These are phyloP conservation scores for Dysdera silvatica DNA, from an alignment of 1,140 invertebrate species.

Conservation along the genomic window DNA sequence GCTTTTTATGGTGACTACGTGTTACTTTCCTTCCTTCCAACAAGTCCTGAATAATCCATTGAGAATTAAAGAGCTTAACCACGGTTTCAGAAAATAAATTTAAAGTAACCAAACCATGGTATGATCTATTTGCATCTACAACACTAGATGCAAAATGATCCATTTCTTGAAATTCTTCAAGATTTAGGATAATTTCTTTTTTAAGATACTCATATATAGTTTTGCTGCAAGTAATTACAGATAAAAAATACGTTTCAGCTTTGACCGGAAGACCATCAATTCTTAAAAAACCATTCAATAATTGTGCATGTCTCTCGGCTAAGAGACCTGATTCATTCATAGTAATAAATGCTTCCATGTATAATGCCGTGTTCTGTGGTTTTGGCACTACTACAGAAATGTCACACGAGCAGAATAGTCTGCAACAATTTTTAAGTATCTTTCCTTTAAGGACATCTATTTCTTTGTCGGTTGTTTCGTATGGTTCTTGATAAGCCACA, in stretches of 20 bases:
- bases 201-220: not conserved
- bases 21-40: not conserved
- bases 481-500: not conserved
- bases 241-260: too few relatives aligned
- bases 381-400: not conserved
- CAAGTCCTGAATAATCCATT: not conserved
- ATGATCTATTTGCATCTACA: not conserved
- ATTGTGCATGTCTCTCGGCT: too few relatives aligned
- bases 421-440: not conserved
- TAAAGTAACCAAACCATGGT: not conserved
- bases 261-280: too few relatives aligned
- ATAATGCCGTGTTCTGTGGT: constrained; percentile 1
- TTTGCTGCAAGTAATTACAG: not conserved
- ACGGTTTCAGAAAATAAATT: not conserved
- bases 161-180: not conserved
- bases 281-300: too few relatives aligned
- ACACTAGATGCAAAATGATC: too few relatives aligned
- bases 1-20: not conserved
- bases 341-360: not conserved
- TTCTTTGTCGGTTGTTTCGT: constrained; percentile 4
- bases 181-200: not conserved
- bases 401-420: not conserved
- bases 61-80: not conserved
- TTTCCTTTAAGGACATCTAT: not conserved
- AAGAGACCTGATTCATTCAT: too few relatives aligned